Conservation (phyloP, 1,140 invertebrate genomes). For the Thrips palmi region DNA sequence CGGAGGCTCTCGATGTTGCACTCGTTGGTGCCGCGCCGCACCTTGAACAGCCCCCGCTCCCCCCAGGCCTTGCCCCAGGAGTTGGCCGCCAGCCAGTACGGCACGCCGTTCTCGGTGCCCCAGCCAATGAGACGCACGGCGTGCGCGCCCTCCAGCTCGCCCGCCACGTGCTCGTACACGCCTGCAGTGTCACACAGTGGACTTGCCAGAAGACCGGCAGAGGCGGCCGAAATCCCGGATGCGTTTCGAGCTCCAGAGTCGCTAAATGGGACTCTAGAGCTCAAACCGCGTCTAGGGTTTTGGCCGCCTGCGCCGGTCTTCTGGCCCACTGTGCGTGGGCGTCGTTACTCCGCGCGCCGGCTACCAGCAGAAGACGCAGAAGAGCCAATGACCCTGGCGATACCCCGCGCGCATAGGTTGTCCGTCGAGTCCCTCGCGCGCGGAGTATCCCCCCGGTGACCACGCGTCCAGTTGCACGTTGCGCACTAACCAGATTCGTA, state of each 20-base stretch:
- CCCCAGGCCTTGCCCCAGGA: constrained; percentile 87
- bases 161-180: constrained; percentile 64
- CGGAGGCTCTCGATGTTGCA: constrained; percentile 66
- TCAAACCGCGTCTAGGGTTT: too few species aligned
- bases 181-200: constrained; percentile 49
- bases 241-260: too few species aligned
- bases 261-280: too few species aligned
- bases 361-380: constrained; percentile 67
- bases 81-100: constrained; percentile 82
- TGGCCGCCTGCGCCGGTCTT: too few species aligned
- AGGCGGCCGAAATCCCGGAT: background rate
- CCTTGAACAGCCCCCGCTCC: constrained; percentile 77
- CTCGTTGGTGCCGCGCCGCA: constrained; percentile 61
- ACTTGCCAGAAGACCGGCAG: constrained; percentile 41
- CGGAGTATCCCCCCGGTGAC: too few species aligned
- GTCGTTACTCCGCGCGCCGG: constrained; percentile 64
- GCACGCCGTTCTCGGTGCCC: constrained; percentile 27
- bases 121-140: constrained; percentile 73
- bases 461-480: too few species aligned
- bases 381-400: constrained; percentile 65
- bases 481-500: too few species aligned
- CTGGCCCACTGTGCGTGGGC: too few species aligned
- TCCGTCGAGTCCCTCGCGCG: too few species aligned
- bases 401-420: too few species aligned
- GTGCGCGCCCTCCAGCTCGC: constrained; percentile 60